These are phyloP conservation scores for Myotis yumanensis DNA, from an alignment of 2,113 vertebrate genomes.

Conservation along the genomic window DNA sequence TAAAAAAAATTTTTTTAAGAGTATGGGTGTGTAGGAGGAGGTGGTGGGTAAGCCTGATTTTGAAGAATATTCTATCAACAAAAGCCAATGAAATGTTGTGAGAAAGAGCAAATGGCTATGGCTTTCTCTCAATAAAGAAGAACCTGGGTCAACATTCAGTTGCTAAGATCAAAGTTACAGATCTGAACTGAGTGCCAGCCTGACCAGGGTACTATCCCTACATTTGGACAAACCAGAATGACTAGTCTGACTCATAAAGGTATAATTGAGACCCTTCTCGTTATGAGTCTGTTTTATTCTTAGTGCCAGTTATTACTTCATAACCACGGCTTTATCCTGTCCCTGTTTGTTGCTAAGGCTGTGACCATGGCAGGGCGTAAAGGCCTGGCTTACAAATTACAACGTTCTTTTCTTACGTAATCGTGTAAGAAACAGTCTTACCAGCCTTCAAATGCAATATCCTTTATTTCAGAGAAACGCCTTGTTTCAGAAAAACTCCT, in stretches of 20 bases:
- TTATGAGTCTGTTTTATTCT: constrained; percentile 45
- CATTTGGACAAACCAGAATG: constrained; percentile 53
- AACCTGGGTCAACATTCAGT: background rate
- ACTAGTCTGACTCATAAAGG: constrained; percentile 46
- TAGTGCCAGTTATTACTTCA: constrained; percentile 25
- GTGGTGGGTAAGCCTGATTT: background rate
- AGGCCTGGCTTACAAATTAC: background rate
- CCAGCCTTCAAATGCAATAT: background rate
- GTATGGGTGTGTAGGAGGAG: background rate
- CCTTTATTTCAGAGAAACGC: constrained; percentile 25
- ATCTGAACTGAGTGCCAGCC: background rate
- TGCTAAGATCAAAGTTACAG: background rate
- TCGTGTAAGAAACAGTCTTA: background rate
- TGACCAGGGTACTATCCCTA: background rate
- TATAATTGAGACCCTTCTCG: constrained; percentile 48
- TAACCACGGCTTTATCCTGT: background rate
- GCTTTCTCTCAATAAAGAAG: background rate
- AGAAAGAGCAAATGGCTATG: background rate
- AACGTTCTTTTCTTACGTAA: background rate
- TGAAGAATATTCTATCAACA: background rate
- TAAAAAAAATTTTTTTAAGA: background rate
- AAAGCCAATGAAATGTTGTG: background rate
- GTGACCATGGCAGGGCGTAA: background rate
- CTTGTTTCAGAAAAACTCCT: constrained; percentile 9
- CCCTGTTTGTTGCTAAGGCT: constrained; percentile 11